These are phyloP conservation scores for Heliangelus exortis DNA, from an alignment of 2,797 vertebrate genomes.

Conservation along the genomic window DNA sequence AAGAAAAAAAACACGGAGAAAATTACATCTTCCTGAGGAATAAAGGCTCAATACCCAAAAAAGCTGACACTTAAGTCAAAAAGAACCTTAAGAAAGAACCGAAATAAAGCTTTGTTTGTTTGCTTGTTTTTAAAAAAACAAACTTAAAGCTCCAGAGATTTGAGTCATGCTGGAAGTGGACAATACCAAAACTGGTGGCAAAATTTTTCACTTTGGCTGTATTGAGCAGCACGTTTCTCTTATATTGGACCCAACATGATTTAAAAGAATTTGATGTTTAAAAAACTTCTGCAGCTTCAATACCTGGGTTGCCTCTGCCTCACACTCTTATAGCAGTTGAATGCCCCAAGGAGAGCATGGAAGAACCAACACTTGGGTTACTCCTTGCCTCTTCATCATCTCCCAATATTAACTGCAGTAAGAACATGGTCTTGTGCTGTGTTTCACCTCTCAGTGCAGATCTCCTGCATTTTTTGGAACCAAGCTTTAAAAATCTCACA, in stretches of 20 bases:
- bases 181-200: neutral
- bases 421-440: accelerated
- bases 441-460: neutral
- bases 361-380: neutral
- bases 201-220: neutral
- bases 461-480: neutral
- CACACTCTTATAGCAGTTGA: neutral
- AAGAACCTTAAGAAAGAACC: neutral
- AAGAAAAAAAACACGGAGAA: neutral
- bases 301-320: neutral
- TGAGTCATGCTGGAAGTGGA: neutral
- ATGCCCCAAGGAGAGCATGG: neutral
- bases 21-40: neutral
- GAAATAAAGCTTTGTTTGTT: neutral
- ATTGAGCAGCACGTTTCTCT: neutral
- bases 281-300: neutral
- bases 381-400: neutral
- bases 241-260: neutral
- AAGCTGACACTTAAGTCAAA: neutral
- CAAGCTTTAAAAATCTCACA: neutral
- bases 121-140: neutral
- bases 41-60: neutral
- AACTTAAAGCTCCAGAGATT: neutral
- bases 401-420: accelerated
- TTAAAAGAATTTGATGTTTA: neutral